A percentile compares a stretch with the other conserved stretches of the same genome.
These are phyloP conservation scores for Leptopterna dolabrata DNA, from an alignment of 2,888 invertebrate genomes.

Conservation along the genomic window DNA sequence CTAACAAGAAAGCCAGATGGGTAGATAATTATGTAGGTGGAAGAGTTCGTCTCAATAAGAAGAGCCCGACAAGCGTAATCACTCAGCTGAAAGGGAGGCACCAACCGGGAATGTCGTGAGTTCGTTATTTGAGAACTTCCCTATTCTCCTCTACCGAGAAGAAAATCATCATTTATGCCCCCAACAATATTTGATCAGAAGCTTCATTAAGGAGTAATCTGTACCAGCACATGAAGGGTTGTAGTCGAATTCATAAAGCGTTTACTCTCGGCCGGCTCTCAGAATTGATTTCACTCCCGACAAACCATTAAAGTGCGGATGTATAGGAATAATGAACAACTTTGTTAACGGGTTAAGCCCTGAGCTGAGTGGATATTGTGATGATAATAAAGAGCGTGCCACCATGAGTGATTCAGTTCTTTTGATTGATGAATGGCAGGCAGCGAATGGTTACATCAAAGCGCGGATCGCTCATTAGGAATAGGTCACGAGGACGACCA, in stretches of 20 bases:
- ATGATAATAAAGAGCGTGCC: slow-evolving; percentile 6
- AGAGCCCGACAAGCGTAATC: no score
- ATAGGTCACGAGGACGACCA: slow-evolving; percentile 19
- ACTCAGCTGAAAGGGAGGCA: no score
- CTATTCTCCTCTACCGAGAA: background rate
- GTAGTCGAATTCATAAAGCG: background rate
- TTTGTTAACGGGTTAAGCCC: slow-evolving; percentile 12
- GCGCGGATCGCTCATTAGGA: slow-evolving; percentile 26
- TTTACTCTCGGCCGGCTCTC: background rate
- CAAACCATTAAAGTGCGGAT: background rate
- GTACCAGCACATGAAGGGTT: background rate
- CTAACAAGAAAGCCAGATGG: no score
- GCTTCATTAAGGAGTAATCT: background rate
- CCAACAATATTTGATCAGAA: background rate
- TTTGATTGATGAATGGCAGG: slow-evolving; percentile 21
- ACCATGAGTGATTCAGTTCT: background rate
- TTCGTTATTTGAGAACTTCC: background rate
- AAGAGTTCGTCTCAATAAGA: no score
- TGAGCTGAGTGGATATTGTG: background rate
- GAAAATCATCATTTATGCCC: background rate
- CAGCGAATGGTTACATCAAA: slow-evolving; percentile 8
- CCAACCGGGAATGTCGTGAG: no score
- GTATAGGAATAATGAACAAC: background rate
- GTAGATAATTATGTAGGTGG: no score
- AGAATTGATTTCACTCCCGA: background rate